A percentile compares a stretch with the other conserved stretches of the same genome.
Conservation (phyloP, 92 coral and sea anemone species). For the Palythoa grandis region DNA sequence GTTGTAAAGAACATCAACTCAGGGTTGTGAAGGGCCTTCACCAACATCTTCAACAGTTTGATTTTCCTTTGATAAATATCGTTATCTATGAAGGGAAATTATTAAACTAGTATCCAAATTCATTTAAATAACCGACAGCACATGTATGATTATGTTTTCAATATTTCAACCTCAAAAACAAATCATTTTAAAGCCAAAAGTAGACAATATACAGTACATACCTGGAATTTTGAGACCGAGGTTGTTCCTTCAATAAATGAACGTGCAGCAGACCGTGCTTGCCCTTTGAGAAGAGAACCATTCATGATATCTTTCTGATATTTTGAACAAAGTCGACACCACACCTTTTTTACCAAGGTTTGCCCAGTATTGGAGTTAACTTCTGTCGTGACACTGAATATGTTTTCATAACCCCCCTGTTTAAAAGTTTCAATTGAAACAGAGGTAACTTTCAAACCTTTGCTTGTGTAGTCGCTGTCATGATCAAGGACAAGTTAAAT, state of each 20-base stretch:
- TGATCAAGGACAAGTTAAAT: not conserved
- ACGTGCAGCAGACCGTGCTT: conserved; percentile 28
- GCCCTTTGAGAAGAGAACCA: conserved; percentile 26
- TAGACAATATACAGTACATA: not conserved
- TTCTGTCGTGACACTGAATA: conserved; percentile 1
- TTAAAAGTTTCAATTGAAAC: conserved; percentile 10
- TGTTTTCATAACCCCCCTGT: conserved; percentile 25
- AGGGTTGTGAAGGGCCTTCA: conserved; percentile 40
- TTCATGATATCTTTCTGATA: conserved; percentile 17
- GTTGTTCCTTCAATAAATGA: conserved; percentile 39
- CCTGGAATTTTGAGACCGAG: conserved; percentile 43
- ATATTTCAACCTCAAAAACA: conserved; percentile 1
- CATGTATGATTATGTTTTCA: not conserved
- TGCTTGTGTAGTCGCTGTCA: not conserved
- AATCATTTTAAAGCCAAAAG: not conserved
- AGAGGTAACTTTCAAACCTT: not conserved
- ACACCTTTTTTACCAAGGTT: conserved; percentile 21
- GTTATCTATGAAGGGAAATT: conserved; percentile 10
- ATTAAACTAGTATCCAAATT: not conserved
- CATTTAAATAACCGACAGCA: not conserved
- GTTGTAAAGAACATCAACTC: conserved; percentile 11
- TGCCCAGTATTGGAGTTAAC: conserved; percentile 1
- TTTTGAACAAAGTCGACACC: conserved; percentile 35
- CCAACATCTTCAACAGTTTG: conserved; percentile 32
- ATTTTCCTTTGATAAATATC: conserved; percentile 19